These are phyloP conservation scores for Atherinosoma microstoma DNA, from an alignment of 2,797 vertebrate genomes.

Conservation along the genomic window DNA sequence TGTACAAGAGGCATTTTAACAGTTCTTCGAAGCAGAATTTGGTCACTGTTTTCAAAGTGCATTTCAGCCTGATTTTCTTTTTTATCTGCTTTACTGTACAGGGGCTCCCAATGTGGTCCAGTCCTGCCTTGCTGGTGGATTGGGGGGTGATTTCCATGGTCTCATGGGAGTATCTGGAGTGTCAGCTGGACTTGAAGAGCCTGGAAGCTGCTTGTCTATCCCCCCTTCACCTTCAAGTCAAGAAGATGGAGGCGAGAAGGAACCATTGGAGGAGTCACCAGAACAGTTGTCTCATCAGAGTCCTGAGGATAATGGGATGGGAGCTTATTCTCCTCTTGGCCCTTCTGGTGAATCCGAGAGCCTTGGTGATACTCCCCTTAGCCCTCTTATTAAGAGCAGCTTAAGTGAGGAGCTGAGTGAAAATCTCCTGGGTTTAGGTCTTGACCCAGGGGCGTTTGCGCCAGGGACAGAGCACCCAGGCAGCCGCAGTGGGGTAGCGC, in stretches of 20 bases:
- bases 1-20: neutral
- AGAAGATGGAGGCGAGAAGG: conserved; percentile 84
- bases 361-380: conserved; percentile 88
- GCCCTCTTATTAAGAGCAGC: conserved; percentile 90
- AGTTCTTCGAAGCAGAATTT: neutral
- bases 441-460: conserved; percentile 86
- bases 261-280: conserved; percentile 63
- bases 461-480: conserved; percentile 83
- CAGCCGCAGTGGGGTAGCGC: conserved; percentile 79
- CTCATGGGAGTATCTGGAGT: conserved; percentile 76
- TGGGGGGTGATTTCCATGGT: conserved; percentile 79
- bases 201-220: conserved; percentile 79
- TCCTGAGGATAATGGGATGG: conserved; percentile 56
- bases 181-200: conserved; percentile 74
- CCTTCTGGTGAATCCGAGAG: conserved; percentile 86
- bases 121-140: conserved; percentile 76
- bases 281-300: conserved; percentile 65
- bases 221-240: conserved; percentile 84
- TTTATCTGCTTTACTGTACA: conserved; percentile 31
- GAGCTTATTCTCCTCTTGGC: conserved; percentile 80
- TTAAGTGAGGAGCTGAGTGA: conserved; percentile 90
- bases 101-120: conserved; percentile 72
- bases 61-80: conserved; percentile 17
- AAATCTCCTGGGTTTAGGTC: conserved; percentile 88
- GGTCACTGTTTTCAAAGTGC: neutral